Percentiles rank a stretch among this genome's conserved stretches.
phyloP scores from a whole-genome alignment of 2,888 invertebrate species.

The Drosophila nr. perissopoda region DNA sequence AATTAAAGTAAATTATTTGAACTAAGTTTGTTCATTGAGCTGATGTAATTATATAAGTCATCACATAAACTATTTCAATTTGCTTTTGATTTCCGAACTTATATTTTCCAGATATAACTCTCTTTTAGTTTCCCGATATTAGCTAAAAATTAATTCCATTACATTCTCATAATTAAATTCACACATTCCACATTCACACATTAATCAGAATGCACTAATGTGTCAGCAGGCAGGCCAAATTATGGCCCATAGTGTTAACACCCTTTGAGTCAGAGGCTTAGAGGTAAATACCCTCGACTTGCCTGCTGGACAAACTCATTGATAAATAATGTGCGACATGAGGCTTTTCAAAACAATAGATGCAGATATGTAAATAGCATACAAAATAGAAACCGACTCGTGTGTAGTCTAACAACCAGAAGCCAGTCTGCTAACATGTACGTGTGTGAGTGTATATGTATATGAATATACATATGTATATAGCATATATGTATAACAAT shows the following conservation, averaged over 20 bases:
- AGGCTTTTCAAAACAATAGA: conserved; percentile 66
- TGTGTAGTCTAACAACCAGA: conserved; percentile 16
- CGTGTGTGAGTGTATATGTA: not conserved
- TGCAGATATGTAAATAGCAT: conserved; percentile 66
- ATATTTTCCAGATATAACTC: not conserved
- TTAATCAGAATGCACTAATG: not conserved
- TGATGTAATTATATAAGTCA: not conserved
- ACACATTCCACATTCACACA: not conserved
- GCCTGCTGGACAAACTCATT: conserved; percentile 11
- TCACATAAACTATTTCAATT: accelerated
- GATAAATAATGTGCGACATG: conserved; percentile 45
- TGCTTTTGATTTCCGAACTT: not conserved
- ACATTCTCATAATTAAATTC: not conserved
- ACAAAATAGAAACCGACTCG: conserved; percentile 40
- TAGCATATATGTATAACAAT: conserved; percentile 1
- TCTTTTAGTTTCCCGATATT: not conserved
- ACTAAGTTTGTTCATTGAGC: not conserved
- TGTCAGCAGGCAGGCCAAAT: not conserved
- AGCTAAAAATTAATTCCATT: not conserved
- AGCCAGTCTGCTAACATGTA: not conserved
- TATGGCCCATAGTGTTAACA: not conserved
- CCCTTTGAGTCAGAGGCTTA: not conserved
- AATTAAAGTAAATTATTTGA: not conserved
- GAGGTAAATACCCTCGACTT: not conserved
- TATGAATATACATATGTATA: not conserved